Evolutionary conservation across 2,888 invertebrate species (phyloP).

Genomic region (Pristionchus exspectatus): DNA sequence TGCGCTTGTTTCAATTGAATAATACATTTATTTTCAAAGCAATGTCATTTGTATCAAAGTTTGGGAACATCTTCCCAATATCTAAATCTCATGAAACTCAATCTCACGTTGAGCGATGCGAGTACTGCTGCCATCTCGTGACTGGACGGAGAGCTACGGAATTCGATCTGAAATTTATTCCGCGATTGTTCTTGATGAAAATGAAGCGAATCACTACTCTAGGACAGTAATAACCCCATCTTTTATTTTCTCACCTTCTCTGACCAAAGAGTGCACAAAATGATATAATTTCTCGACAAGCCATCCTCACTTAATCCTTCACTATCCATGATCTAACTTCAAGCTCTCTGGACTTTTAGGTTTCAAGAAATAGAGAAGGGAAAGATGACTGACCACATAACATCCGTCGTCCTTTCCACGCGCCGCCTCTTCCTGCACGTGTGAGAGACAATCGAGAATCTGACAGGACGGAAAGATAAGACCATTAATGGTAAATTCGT

Average conservation of each 20-base stretch:
- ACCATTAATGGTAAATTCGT: too few species aligned
- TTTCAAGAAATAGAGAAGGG: neutral
- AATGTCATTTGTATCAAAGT: neutral
- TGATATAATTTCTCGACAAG: neutral
- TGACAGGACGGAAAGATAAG: neutral
- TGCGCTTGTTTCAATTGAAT: neutral
- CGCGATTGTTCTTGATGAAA: neutral
- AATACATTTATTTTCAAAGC: neutral
- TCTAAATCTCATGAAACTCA: neutral
- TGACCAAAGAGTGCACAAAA: too few species aligned
- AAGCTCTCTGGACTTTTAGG: too few species aligned
- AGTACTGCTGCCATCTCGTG: slow-evolving; percentile 12
- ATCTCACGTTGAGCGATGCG: neutral
- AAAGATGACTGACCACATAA: neutral
- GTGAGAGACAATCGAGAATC: slow-evolving; percentile 20
- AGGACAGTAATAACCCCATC: too few species aligned
- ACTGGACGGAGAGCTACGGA: neutral
- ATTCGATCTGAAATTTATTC: neutral
- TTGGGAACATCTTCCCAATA: neutral
- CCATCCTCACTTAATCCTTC: neutral
- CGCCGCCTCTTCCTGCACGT: neutral
- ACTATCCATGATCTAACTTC: neutral
- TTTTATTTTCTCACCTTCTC: neutral
- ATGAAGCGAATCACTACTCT: neutral
- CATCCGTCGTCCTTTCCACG: neutral